A percentile compares a stretch with the other conserved stretches of the same genome.
Evolutionary conservation across 2,888 invertebrate genomes (phyloP).

Genomic region (Rotaria socialis): DNA sequence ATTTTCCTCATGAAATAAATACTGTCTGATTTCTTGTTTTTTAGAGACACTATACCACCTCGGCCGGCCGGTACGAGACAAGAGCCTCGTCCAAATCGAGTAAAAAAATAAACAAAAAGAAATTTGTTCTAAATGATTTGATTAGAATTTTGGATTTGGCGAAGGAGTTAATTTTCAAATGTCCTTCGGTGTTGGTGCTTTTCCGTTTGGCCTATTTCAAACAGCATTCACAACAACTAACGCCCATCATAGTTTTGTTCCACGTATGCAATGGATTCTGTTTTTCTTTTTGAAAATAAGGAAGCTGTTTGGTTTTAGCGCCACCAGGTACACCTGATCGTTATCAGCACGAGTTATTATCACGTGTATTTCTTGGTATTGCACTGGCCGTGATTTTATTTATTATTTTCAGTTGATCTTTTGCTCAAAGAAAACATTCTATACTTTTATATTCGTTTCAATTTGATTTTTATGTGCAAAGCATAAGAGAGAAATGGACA

Average conservation of each 20-base stretch:
- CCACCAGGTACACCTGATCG: constrained; percentile 78
- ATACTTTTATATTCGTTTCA: background rate
- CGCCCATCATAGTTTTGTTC: constrained; percentile 72
- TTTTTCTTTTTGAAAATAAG: background rate
- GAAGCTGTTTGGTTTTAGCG: constrained; percentile 62
- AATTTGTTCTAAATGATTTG: constrained; percentile 42
- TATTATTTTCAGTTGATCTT: constrained; percentile 39
- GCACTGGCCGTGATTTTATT: constrained; percentile 44
- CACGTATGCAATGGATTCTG: constrained; percentile 52
- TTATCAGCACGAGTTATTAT: constrained; percentile 77
- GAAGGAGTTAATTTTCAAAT: constrained; percentile 77
- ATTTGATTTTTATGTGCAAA: background rate
- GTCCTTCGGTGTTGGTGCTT: constrained; percentile 96
- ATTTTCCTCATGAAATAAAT: background rate
- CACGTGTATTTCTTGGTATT: constrained; percentile 42
- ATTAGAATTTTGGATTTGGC: constrained; percentile 69
- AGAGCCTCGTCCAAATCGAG: constrained; percentile 74
- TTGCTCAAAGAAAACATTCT: background rate
- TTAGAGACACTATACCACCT: constrained; percentile 67
- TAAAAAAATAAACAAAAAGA: background rate
- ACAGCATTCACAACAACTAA: constrained; percentile 85
- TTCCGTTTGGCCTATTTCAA: constrained; percentile 93
- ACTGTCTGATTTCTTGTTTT: constrained; percentile 61
- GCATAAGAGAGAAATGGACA: background rate
- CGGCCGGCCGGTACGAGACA: constrained; percentile 86